These are phyloP conservation scores for Castor canadensis DNA, from an alignment of 2,113 vertebrate genomes.

Conservation along the genomic window DNA sequence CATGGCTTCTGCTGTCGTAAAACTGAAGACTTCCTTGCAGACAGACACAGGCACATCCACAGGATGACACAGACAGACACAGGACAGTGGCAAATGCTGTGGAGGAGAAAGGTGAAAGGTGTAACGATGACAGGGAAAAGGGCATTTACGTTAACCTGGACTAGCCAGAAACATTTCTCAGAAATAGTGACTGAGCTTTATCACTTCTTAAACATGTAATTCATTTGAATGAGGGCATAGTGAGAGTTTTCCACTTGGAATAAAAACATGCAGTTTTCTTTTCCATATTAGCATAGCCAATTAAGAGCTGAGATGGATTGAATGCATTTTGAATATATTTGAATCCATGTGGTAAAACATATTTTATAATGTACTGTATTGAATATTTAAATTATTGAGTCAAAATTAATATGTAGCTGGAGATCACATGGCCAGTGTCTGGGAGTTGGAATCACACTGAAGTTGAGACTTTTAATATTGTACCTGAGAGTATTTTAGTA, in stretches of 20 bases:
- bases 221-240: background rate
- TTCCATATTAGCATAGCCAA: constrained; percentile 26
- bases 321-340: constrained; percentile 45
- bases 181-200: background rate
- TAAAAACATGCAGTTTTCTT: constrained; percentile 7
- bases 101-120: background rate
- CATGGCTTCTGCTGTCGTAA: background rate
- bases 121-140: background rate
- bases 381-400: constrained; percentile 10
- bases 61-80: background rate
- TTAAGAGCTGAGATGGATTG: constrained; percentile 28
- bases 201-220: background rate
- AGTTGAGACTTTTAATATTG: background rate
- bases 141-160: background rate
- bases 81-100: background rate
- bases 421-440: background rate
- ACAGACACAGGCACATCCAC: background rate
- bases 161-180: background rate
- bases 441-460: background rate
- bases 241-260: constrained; percentile 17
- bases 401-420: background rate
- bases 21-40: background rate
- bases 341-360: background rate
- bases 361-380: background rate
- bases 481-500: background rate